Conservation (phyloP, 2,113 vertebrate species). For the Delphinapterus leucas region DNA sequence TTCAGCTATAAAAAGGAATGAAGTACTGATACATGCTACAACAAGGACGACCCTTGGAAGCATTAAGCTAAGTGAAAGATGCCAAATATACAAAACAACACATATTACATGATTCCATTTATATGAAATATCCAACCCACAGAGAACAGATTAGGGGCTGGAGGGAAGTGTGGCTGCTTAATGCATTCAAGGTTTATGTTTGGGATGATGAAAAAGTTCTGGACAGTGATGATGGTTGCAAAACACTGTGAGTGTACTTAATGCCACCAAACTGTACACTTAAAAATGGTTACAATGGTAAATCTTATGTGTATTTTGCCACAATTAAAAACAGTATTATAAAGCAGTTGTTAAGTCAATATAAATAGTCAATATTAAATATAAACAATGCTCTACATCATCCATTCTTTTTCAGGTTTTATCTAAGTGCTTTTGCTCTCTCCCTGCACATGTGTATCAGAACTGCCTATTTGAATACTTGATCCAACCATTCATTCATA, state of each 20-base stretch:
- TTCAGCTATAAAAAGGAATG: constrained; percentile 6
- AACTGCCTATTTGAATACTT: not conserved
- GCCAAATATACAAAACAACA: not conserved
- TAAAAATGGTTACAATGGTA: not conserved
- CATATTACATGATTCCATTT: not conserved
- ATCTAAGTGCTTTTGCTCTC: not conserved
- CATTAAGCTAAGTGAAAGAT: constrained; percentile 3
- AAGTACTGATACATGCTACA: not conserved
- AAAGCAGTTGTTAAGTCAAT: not conserved
- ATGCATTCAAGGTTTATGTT: not conserved
- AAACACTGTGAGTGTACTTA: not conserved
- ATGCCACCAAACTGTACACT: not conserved
- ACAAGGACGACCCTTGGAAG: not conserved
- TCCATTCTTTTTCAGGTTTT: not conserved
- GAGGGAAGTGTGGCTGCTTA: not conserved
- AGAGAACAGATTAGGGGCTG: not conserved
- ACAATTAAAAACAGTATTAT: not conserved
- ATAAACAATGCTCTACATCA: not conserved
- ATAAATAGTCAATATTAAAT: constrained; percentile 2
- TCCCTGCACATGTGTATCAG: not conserved
- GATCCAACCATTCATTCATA: not conserved
- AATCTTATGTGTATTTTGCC: not conserved
- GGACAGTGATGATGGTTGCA: not conserved
- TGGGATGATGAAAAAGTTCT: not conserved
- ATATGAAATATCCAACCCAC: not conserved